Percentiles rank a stretch among this genome's conserved stretches.
Evolutionary conservation across 2,113 vertebrate species (phyloP).

Genomic region (Heterocephalus glaber): DNA sequence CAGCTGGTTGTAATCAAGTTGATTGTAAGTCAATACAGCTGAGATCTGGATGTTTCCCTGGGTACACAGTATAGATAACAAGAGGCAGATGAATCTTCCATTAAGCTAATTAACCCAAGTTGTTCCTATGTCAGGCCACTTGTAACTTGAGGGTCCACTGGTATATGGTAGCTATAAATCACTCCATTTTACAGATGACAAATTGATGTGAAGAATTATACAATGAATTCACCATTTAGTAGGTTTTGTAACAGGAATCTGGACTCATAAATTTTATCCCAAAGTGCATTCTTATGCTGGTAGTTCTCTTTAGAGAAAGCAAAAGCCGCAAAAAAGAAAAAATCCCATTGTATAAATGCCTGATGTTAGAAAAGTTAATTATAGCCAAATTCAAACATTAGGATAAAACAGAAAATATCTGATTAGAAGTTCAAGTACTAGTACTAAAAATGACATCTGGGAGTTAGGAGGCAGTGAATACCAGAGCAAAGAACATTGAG

Average conservation of each 20-base stretch:
- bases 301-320: slow-evolving; percentile 39
- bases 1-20: too few relatives aligned
- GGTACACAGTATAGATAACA: too few relatives aligned
- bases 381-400: slow-evolving; percentile 39
- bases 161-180: background rate
- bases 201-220: slow-evolving; percentile 48
- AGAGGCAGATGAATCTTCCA: too few relatives aligned
- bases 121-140: too few relatives aligned
- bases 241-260: background rate
- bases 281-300: slow-evolving; percentile 38
- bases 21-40: too few relatives aligned
- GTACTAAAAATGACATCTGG: slow-evolving; percentile 29
- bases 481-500: background rate
- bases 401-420: slow-evolving; percentile 31
- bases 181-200: slow-evolving; percentile 23
- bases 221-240: background rate
- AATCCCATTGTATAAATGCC: background rate
- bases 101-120: too few relatives aligned
- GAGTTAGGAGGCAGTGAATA: background rate
- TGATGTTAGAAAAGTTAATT: slow-evolving; percentile 43
- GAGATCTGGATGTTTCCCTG: too few relatives aligned
- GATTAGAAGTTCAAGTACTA: slow-evolving; percentile 21
- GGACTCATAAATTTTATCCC: background rate
- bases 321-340: background rate
- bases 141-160: too few relatives aligned